Base-by-base conservation (phyloP, 1,140 invertebrate species). In the Tyrophagus putrescentiae region DNA sequence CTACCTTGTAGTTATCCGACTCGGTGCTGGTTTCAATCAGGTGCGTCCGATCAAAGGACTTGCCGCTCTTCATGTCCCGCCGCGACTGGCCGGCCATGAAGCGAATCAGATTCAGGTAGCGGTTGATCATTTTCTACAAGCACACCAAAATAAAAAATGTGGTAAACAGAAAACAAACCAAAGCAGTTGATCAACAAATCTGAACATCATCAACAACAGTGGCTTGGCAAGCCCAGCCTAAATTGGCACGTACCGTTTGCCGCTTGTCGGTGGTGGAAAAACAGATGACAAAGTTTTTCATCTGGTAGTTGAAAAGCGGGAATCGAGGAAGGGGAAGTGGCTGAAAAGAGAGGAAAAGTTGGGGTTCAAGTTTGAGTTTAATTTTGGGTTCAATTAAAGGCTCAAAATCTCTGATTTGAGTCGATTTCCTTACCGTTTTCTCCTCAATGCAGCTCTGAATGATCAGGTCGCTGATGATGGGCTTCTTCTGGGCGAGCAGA, bases 1-100 rank as follows among this genome's bases (percentile, higher is more conserved):
- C 62, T 67, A 76, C 74, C 68, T 80, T 77, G 69, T 86, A 87
- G 76, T 96, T 95, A 66, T 88, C 83, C 61, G 91, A 89, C 41
- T 81, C 81, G 67, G 83, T 84, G 68, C 79, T 78, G 67, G 84
- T 85, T 53, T 90, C 87, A 65, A 97, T 86, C 39, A 98, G 76
- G 77, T 96, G 91, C 48, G 91, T 96, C 60, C 90, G 83, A n/a
- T 57, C 56, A 57, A 57, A 57, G 11, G 56, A 57, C 70, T 85
- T 88, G 21, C 31, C 41, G 11, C 27, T 41, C 32, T 58, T 62
- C 21, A 63, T 57, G 50, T 64, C 50, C 36, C 50, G 42, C 31
- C 63, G 60, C 59, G 53, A 34, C 11, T 60, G 33, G 7, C 29
- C 63, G 31, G 54, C 61, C 63, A 64, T 64, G 44, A 52, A 64